phyloP scores from a whole-genome alignment of 2,113 vertebrate genomes.

The Apodemus sylvaticus region DNA sequence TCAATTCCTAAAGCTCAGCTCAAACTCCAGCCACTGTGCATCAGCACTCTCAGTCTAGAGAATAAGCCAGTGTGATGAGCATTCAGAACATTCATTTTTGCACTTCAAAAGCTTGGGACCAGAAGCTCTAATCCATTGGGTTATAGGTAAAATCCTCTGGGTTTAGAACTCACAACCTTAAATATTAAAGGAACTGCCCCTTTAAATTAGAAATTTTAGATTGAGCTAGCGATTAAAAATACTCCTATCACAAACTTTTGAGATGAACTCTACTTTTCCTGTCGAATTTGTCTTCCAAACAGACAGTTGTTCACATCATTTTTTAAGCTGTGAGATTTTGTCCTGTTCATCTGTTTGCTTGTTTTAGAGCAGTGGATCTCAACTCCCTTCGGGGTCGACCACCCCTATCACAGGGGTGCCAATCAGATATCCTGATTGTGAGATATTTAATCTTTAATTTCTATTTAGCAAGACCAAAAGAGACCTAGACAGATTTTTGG shows the following conservation, averaged over 20 bases:
- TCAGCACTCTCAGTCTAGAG: neutral
- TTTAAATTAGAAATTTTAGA: neutral
- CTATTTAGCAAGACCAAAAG: neutral
- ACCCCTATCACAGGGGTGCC: neutral
- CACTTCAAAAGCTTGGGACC: neutral
- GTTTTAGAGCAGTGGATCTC: neutral
- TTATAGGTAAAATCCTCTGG: too few relatives aligned
- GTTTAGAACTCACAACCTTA: neutral
- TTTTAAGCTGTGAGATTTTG: neutral
- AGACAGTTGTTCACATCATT: neutral
- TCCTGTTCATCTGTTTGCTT: neutral
- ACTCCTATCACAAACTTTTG: neutral
- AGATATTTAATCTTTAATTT: neutral
- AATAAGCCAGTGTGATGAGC: neutral
- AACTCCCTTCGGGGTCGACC: neutral
- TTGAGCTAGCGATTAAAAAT: neutral
- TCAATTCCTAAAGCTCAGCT: neutral
- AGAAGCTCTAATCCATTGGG: neutral
- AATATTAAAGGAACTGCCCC: neutral
- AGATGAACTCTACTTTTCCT: neutral
- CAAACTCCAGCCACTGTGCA: neutral
- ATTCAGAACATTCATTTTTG: neutral
- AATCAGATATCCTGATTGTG: neutral
- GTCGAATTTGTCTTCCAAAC: conserved; percentile 8
- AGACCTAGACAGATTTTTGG: neutral